Percentiles rank a stretch among this genome's conserved stretches.
Evolutionary conservation across 2,888 invertebrate genomes (phyloP).

Genomic region (Allacma fusca): DNA sequence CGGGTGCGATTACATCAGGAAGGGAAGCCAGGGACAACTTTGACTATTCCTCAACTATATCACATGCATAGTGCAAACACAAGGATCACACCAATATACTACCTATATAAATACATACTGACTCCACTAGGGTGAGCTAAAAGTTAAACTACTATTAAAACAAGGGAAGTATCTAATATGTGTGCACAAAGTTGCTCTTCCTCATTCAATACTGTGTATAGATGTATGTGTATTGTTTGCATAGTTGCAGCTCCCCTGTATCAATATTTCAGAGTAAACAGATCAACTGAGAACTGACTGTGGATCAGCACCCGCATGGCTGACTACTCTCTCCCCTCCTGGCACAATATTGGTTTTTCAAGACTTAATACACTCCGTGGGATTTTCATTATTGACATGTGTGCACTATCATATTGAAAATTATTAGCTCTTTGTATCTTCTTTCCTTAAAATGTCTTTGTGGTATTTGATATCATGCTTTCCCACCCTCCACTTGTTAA

Average conservation of each 20-base stretch:
- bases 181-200: no score
- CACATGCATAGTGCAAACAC: no score
- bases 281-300: conserved; percentile 2
- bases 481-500: not conserved
- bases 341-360: not conserved
- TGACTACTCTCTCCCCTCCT: not conserved
- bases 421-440: not conserved
- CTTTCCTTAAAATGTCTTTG: not conserved
- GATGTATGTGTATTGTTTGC: not conserved
- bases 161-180: no score
- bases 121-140: no score
- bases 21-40: no score
- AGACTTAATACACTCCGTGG: not conserved
- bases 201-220: not conserved
- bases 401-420: not conserved
- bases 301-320: not conserved
- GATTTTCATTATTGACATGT: conserved; percentile 13
- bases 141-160: no score
- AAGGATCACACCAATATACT: no score
- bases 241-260: conserved; percentile 11
- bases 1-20: no score
- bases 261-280: conserved; percentile 16
- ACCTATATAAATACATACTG: no score
- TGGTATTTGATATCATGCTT: not conserved
- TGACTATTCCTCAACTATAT: no score